Conservation (phyloP, 2,113 vertebrate genomes). For the Calyptomena viridis region DNA sequence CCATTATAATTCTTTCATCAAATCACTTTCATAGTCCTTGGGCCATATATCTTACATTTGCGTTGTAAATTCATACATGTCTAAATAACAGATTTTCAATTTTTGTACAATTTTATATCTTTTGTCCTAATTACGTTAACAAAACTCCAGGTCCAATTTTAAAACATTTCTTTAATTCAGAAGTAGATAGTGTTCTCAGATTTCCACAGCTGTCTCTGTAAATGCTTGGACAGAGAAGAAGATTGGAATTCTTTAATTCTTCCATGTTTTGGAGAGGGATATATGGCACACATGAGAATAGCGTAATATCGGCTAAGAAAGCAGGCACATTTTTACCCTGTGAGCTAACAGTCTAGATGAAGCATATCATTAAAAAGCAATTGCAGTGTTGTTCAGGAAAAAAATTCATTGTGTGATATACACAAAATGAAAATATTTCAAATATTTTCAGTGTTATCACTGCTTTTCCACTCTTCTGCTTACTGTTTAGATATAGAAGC, state of each 20-base stretch:
- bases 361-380: not conserved
- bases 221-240: constrained; percentile 6
- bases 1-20: not conserved
- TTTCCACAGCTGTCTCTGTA: not conserved
- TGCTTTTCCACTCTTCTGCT: not conserved
- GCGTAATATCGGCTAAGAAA: constrained; percentile 4
- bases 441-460: not conserved
- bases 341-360: not conserved
- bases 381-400: not conserved
- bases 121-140: not conserved
- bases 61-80: not conserved
- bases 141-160: constrained; percentile 29
- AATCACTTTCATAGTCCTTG: not conserved
- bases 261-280: not conserved
- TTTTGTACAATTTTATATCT: not conserved
- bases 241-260: constrained; percentile 26
- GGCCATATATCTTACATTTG: not conserved
- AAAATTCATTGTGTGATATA: not conserved
- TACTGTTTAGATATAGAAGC: not conserved
- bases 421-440: not conserved
- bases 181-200: constrained; percentile 22
- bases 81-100: not conserved
- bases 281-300: not conserved
- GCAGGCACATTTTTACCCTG: not conserved
- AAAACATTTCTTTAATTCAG: constrained; percentile 38